Conservation (phyloP, 2,113 vertebrate species). For the Podiceps cristatus region DNA sequence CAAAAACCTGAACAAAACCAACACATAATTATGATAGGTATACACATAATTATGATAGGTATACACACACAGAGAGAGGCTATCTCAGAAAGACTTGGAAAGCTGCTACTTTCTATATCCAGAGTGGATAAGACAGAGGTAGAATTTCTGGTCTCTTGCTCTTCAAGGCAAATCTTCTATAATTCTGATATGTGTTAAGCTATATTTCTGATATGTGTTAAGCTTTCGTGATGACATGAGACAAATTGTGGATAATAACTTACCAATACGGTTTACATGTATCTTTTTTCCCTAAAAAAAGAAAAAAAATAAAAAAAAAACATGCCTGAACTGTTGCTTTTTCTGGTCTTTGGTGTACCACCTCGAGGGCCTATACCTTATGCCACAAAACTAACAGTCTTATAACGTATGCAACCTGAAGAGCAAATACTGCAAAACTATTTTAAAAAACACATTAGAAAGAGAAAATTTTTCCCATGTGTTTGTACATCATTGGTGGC, state of each 20-base stretch:
- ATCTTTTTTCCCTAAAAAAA: too few species aligned
- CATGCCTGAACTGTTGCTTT: not conserved
- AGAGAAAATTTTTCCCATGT: not conserved
- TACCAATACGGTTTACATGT: not conserved
- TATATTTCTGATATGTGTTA: not conserved
- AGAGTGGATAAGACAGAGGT: not conserved
- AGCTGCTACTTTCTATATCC: not conserved
- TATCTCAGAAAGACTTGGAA: not conserved
- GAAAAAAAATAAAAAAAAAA: not conserved
- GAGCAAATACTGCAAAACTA: not conserved
- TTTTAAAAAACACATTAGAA: not conserved
- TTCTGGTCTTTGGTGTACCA: not conserved
- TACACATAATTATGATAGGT: not conserved
- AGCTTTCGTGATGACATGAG: not conserved
- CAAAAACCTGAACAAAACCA: not conserved
- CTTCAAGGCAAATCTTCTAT: not conserved
- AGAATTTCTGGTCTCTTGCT: not conserved
- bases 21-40: not conserved
- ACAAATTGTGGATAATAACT: not conserved
- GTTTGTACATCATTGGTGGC: not conserved
- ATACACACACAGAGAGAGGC: not conserved
- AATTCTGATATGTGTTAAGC: not conserved
- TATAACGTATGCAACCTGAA: not conserved
- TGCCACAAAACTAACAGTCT: not conserved
- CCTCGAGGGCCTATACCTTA: not conserved